Evolutionary conservation across 1,140 invertebrate species (phyloP).

Genomic region (Bactericera cockerelli): DNA sequence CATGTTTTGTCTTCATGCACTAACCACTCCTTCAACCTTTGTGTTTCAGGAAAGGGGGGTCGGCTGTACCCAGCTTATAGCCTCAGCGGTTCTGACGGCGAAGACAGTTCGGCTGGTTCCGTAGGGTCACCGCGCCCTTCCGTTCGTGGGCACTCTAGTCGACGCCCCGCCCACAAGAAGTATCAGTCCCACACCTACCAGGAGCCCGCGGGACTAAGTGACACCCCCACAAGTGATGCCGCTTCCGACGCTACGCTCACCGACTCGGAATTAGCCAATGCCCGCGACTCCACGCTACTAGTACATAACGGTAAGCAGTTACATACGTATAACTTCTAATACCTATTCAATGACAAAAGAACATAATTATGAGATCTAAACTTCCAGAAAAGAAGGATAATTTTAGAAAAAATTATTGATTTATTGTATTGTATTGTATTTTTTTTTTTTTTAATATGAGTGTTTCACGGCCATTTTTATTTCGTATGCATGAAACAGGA

Average conservation of each 20-base stretch:
- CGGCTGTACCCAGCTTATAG: conserved; percentile 51
- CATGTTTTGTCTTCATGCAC: too few relatives aligned
- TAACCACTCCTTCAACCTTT: too few relatives aligned
- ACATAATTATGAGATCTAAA: neutral
- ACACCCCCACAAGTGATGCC: conserved; percentile 61
- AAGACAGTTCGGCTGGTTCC: conserved; percentile 30
- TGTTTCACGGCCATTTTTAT: too few relatives aligned
- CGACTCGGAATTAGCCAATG: conserved; percentile 59
- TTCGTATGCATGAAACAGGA: too few relatives aligned
- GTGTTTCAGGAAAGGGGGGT: conserved; percentile 39
- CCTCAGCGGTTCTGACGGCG: conserved; percentile 43
- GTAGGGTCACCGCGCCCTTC: conserved; percentile 25
- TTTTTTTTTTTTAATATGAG: too few relatives aligned
- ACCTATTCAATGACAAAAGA: neutral
- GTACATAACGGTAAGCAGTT: conserved; percentile 60
- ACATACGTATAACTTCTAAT: conserved; percentile 7
- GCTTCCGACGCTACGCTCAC: conserved; percentile 64
- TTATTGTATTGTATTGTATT: too few relatives aligned
- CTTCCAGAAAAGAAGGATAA: too few relatives aligned
- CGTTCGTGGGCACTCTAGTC: conserved; percentile 26
- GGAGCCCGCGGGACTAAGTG: conserved; percentile 45
- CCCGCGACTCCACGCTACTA: conserved; percentile 55
- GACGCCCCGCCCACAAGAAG: neutral
- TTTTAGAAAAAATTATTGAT: too few relatives aligned
- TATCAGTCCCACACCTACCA: conserved; percentile 23